Conservation (phyloP, 1,140 invertebrate genomes). For the Pollicipes pollicipes region DNA sequence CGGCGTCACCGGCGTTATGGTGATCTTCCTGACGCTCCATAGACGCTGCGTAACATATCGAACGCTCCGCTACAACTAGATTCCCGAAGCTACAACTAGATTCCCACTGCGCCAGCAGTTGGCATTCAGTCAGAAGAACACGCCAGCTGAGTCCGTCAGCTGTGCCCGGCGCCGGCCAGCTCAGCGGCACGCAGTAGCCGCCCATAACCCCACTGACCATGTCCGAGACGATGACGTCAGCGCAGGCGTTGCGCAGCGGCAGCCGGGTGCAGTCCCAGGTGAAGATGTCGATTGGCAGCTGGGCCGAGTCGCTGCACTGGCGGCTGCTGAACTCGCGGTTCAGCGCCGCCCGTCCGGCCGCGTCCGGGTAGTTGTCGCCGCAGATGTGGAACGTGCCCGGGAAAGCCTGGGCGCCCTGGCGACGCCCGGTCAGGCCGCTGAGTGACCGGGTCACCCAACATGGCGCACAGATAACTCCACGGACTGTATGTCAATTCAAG, state of each 20-base stretch:
- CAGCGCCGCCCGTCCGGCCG: constrained; percentile 1
- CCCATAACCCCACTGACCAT: constrained; percentile 23
- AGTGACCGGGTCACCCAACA: too few species aligned
- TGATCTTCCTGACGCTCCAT: too few species aligned
- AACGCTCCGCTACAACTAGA: too few species aligned
- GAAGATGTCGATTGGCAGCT: constrained; percentile 21
- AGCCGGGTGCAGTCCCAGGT: constrained; percentile 25
- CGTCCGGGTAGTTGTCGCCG: constrained; percentile 21
- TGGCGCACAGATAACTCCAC: too few species aligned
- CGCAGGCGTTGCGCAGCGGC: constrained; percentile 23
- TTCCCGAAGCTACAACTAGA: too few species aligned
- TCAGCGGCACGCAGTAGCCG: neutral
- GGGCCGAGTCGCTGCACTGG: neutral
- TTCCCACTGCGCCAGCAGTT: too few species aligned
- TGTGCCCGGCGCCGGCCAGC: neutral
- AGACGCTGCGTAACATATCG: too few species aligned
- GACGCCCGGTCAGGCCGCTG: too few species aligned
- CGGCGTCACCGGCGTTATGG: too few species aligned
- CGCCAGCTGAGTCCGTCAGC: too few species aligned
- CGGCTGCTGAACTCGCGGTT: neutral
- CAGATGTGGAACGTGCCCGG: constrained; percentile 17
- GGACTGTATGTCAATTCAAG: too few species aligned
- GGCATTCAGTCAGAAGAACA: too few species aligned
- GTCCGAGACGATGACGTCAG: constrained; percentile 30
- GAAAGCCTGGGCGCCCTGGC: constrained; percentile 3